phyloP scores from a whole-genome alignment of 2,888 invertebrate species.

The Plagodis pulveraria region DNA sequence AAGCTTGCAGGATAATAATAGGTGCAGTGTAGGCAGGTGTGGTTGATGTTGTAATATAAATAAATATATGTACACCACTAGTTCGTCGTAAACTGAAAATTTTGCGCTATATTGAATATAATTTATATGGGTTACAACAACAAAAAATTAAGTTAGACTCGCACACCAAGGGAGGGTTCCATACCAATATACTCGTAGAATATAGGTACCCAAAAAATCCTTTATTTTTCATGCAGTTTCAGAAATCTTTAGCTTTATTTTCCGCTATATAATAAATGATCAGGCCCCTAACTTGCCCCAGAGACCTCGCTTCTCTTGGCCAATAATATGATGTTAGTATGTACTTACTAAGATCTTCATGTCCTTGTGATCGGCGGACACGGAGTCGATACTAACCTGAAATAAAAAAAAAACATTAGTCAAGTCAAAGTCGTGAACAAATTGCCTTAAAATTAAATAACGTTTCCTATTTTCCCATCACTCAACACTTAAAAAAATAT shows the following conservation, averaged over 20 bases:
- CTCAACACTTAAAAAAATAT: constrained; percentile 62
- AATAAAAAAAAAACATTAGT: constrained; percentile 39
- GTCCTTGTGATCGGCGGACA: constrained; percentile 81
- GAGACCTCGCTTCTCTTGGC: background rate
- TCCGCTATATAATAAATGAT: too few relatives aligned
- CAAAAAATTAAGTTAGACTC: too few relatives aligned
- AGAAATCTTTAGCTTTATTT: too few relatives aligned
- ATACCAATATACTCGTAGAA: too few relatives aligned
- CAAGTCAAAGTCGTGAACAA: constrained; percentile 32
- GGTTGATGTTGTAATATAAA: constrained; percentile 22
- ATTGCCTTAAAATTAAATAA: constrained; percentile 39
- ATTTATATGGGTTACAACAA: too few relatives aligned
- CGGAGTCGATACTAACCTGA: constrained; percentile 83
- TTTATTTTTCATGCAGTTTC: too few relatives aligned
- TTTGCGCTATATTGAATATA: too few relatives aligned
- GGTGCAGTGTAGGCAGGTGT: constrained; percentile 13
- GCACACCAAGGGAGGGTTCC: too few relatives aligned
- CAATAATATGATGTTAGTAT: constrained; percentile 56
- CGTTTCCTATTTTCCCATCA: constrained; percentile 61
- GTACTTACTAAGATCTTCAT: constrained; percentile 85
- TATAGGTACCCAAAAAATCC: too few relatives aligned
- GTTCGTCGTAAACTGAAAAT: too few relatives aligned
- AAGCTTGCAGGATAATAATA: constrained; percentile 19
- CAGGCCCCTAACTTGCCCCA: too few relatives aligned
- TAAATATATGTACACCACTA: constrained; percentile 56